Conservation (phyloP, 1,140 invertebrate species). For the Doryteuthis pealeii region DNA sequence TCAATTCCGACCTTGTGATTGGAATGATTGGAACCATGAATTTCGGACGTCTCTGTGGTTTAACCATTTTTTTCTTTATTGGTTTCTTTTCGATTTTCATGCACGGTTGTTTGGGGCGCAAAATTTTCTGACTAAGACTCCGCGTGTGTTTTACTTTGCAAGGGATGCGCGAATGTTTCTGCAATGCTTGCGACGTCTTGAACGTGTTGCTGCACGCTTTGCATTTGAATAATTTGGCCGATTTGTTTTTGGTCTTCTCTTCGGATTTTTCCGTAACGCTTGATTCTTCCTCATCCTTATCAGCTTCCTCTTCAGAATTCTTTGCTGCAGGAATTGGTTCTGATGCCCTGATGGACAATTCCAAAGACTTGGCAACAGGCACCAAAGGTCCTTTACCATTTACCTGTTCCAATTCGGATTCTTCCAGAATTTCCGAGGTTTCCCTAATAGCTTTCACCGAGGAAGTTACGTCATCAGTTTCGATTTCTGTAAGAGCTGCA, state of each 20-base stretch:
- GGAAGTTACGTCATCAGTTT: too few species aligned
- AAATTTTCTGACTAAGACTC: background rate
- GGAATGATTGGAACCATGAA: background rate
- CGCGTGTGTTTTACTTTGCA: conserved; percentile 10
- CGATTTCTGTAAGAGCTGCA: too few species aligned
- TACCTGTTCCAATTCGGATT: too few species aligned
- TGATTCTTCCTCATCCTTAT: too few species aligned
- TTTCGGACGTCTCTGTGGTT: conserved; percentile 3
- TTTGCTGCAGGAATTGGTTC: too few species aligned
- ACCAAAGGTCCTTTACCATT: too few species aligned
- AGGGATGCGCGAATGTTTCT: conserved; percentile 9
- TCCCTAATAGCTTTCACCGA: too few species aligned
- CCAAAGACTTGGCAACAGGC: too few species aligned
- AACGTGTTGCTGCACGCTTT: conserved; percentile 10
- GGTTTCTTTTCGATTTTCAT: conserved; percentile 10
- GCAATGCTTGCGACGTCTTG: background rate
- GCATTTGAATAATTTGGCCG: background rate
- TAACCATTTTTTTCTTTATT: background rate
- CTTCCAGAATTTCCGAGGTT: too few species aligned
- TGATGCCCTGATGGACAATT: too few species aligned
- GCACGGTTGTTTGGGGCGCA: background rate
- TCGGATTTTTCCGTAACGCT: background rate
- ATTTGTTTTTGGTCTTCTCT: background rate
- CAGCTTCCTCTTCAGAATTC: too few species aligned
- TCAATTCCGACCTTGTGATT: background rate